These are phyloP conservation scores for Drosophila tristis DNA, from an alignment of 1,140 invertebrate genomes.

Conservation along the genomic window DNA sequence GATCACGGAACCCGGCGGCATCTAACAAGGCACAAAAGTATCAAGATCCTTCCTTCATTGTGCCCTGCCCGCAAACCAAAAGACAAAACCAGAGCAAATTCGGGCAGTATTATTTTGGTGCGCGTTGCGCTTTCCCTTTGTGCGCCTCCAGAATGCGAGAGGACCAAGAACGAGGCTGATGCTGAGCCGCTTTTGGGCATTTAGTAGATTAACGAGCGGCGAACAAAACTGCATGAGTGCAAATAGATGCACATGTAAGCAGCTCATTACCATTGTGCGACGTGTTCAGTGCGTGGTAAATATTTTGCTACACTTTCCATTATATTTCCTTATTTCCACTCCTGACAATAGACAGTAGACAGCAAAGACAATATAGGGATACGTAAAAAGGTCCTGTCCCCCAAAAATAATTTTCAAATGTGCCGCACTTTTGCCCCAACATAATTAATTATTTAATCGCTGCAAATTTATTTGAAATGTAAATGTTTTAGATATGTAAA, in stretches of 20 bases:
- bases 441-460: no score
- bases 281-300: constrained; percentile 80
- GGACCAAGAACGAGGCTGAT: constrained; percentile 3
- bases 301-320: constrained; percentile 80
- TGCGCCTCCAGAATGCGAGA: constrained; percentile 10
- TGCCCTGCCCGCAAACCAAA: constrained; percentile 39
- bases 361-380: constrained; percentile 6
- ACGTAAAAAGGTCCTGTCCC: neutral
- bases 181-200: constrained; percentile 78
- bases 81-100: constrained; percentile 42
- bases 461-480: no score
- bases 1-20: constrained; percentile 25
- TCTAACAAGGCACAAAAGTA: constrained; percentile 37
- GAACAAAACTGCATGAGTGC: constrained; percentile 58
- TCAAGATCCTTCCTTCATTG: constrained; percentile 56
- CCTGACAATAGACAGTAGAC: constrained; percentile 6
- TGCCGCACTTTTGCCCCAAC: no score
- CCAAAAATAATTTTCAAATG: no score
- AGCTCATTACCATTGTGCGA: constrained; percentile 80
- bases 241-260: constrained; percentile 55
- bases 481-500: no score
- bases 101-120: constrained; percentile 1
- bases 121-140: constrained; percentile 40
- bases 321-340: constrained; percentile 40
- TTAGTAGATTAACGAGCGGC: constrained; percentile 74